phyloP scores from a whole-genome alignment of 1,140 invertebrate genomes.

The Zaprionus ghesquierei region DNA sequence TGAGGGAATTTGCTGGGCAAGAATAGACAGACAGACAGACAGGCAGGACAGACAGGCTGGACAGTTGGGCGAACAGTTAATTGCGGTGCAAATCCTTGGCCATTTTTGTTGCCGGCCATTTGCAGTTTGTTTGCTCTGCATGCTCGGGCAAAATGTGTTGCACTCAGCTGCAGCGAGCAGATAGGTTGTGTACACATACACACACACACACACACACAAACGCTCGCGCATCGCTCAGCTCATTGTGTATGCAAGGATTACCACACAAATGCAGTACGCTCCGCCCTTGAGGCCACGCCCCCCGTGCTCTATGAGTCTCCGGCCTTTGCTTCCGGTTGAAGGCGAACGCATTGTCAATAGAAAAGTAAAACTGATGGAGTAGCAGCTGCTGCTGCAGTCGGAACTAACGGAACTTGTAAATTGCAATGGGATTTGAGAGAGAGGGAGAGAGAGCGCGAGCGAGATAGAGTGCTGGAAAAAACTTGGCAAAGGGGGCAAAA shows the following conservation, averaged over 20 bases:
- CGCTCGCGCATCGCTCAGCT: conserved; percentile 47
- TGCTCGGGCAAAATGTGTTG: conserved; percentile 54
- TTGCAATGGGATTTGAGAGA: conserved; percentile 33
- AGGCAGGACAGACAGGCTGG: not conserved
- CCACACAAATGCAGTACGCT: conserved; percentile 52
- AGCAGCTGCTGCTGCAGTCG: not conserved
- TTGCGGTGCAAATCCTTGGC: conserved; percentile 62
- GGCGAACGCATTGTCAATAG: conserved; percentile 47
- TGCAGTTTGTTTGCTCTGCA: conserved; percentile 58
- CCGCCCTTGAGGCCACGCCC: not conserved
- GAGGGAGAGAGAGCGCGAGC: not conserved
- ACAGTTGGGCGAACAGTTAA: conserved; percentile 42
- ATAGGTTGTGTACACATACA: conserved; percentile 53
- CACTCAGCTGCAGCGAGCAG: conserved; percentile 47
- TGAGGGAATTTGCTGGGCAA: conserved; percentile 33
- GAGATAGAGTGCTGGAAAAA: not conserved
- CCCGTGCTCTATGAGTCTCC: not conserved
- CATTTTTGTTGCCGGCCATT: conserved; percentile 33
- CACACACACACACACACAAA: conserved; percentile 8
- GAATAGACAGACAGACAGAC: not conserved
- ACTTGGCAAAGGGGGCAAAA: not conserved
- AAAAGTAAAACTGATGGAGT: conserved; percentile 37
- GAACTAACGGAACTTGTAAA: conserved; percentile 30
- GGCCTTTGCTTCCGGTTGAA: conserved; percentile 28
- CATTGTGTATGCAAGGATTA: conserved; percentile 76